Percentiles rank a stretch among this genome's conserved stretches.
Evolutionary conservation across 23 tunicate species (phyloP).

Genomic region (Phallusia fumigata): DNA sequence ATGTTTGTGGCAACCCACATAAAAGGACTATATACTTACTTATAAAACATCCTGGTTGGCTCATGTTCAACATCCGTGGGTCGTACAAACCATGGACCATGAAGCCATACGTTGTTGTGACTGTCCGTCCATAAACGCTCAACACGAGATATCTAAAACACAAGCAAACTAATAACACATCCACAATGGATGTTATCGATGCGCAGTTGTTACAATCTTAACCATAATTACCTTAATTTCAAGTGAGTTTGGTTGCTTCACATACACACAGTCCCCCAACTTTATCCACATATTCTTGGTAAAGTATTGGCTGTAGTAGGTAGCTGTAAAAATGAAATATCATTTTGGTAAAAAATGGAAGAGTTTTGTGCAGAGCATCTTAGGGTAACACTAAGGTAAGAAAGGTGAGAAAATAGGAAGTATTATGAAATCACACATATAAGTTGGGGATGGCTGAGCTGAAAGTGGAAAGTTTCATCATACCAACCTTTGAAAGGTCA

Average conservation of each 20-base stretch:
- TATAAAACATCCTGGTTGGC: slow-evolving; percentile 88
- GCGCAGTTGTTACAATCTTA: too few species aligned
- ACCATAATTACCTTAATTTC: slow-evolving; percentile 18
- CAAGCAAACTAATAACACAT: not conserved
- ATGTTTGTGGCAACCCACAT: too few species aligned
- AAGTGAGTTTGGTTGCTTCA: slow-evolving; percentile 26
- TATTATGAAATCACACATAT: too few species aligned
- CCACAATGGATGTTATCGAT: too few species aligned
- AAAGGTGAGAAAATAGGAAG: too few species aligned
- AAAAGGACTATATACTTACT: slow-evolving; percentile 54
- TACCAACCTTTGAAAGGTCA: too few species aligned
- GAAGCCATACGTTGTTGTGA: slow-evolving; percentile 57
- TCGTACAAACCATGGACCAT: slow-evolving; percentile 81
- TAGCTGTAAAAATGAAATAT: slow-evolving; percentile 22
- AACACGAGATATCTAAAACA: slow-evolving; percentile 65
- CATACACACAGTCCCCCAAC: slow-evolving; percentile 86
- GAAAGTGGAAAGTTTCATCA: too few species aligned
- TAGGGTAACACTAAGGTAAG: too few species aligned
- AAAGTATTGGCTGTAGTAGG: slow-evolving; percentile 61
- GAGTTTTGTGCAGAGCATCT: too few species aligned
- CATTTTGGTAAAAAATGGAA: too few species aligned
- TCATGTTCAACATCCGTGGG: slow-evolving; percentile 67
- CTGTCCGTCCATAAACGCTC: slow-evolving; percentile 83
- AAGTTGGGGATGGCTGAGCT: too few species aligned
- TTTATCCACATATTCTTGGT: slow-evolving; percentile 64